Evolutionary conservation across 1,140 invertebrate species (phyloP), one percentile per base, ranked within the genome.

Genomic region (Nymphalis io): DNA sequence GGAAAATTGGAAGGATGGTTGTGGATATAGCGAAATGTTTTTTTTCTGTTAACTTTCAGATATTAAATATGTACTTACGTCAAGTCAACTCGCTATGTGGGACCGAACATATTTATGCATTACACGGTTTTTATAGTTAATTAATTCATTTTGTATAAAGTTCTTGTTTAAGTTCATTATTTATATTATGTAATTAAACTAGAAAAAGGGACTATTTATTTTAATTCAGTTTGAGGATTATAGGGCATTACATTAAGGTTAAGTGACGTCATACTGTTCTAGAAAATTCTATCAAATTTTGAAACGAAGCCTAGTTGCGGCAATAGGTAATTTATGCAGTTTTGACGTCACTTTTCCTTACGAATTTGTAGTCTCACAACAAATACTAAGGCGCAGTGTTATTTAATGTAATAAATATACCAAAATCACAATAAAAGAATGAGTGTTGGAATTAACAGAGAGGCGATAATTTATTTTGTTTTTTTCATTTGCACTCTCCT

Each of bases 371-470:
- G 79, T 92, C 92, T 92, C 92, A 92, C 92, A 92, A 92, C 92
- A 92, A 92, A 92, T 92, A 92, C 81, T 88, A 92, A 91, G 85
- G 71, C 70, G 74, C 71, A 78, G 68, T 81, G 75, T 84, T 76
- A 76, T 86, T 74, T 83, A 82, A 85, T 87, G 79, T 81, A 80
- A 80, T 80, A 68, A 76, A 74, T 61, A 85, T 87, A 89, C 85
- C 83, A 89, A 89, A 89, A 87, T 83, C 81, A 83, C 80, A 91
- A 91, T 91, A 88, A 91, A 90, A 87, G 85, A 90, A 90, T 90
- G 86, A 91, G 87, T 91, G 89, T 89, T 90, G 87, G 82, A 90
- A 90, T 90, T 90, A 91, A 90, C 85, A 84, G 87, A 88, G 79
- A 88, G 81, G 80, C 83, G 81, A 88, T 75, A 87, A 83, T 79